A percentile compares a stretch with the other conserved stretches of the same genome.
phyloP scores from a whole-genome alignment of 2,113 vertebrate genomes.

The Trematomus loennbergii region DNA sequence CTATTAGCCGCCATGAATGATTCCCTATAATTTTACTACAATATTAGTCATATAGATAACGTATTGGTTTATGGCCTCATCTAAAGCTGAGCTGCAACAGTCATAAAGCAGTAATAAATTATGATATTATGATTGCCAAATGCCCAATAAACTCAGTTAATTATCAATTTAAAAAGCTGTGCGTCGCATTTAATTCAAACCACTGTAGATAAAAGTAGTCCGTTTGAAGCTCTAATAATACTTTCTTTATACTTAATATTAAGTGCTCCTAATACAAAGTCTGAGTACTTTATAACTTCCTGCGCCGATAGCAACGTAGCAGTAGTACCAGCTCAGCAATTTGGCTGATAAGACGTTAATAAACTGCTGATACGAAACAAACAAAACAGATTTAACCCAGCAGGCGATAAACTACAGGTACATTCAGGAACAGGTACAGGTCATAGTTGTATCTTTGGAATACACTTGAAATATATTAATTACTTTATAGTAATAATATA shows the following conservation, averaged over 20 bases:
- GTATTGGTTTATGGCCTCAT: not conserved
- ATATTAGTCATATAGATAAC: not conserved
- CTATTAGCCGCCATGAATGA: not conserved
- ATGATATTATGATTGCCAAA: not conserved
- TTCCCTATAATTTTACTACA: not conserved
- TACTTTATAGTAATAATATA: no score
- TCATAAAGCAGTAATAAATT: not conserved
- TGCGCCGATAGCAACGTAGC: not conserved
- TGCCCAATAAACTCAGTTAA: not conserved
- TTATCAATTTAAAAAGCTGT: not conserved
- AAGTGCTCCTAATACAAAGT: not conserved
- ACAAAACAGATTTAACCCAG: not conserved
- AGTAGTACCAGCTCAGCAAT: constrained; percentile 25
- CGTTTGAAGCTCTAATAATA: no score
- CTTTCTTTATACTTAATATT: constrained; percentile 4
- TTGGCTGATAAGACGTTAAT: constrained; percentile 7
- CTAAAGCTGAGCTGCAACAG: not conserved
- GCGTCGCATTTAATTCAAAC: not conserved
- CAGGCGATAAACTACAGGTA: not conserved
- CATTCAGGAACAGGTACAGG: not conserved
- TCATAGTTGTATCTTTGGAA: no score
- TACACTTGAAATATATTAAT: no score
- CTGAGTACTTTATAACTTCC: constrained; percentile 21
- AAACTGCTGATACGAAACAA: constrained; percentile 2
- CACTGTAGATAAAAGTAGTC: no score